Evolutionary conservation across 2,797 vertebrate species (phyloP).

Genomic region (Notolabrus celidotus): DNA sequence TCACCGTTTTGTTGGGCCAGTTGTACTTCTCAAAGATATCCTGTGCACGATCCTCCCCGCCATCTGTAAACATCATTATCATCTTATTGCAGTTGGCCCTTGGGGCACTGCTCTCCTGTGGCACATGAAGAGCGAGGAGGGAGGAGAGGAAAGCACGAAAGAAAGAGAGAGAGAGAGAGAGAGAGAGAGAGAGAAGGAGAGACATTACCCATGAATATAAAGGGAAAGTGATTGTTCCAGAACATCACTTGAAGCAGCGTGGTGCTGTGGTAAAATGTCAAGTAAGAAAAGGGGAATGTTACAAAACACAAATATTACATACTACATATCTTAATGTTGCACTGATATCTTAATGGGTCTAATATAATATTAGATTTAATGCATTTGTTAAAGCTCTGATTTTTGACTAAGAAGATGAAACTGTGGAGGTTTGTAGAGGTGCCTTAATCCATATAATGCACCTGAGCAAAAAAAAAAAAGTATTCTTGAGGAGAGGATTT

Average conservation of each 20-base stretch:
- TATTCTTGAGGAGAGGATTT: too few relatives aligned
- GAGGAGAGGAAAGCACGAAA: constrained; percentile 31
- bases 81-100: constrained; percentile 99
- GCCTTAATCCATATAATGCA: too few relatives aligned
- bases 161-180: constrained; percentile 33
- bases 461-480: too few relatives aligned
- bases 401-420: too few relatives aligned
- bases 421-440: too few relatives aligned
- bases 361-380: neutral
- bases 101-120: constrained; percentile 90
- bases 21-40: constrained; percentile 99
- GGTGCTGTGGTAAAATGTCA: neutral
- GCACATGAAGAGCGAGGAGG: constrained; percentile 37
- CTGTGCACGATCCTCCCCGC: constrained; percentile 96
- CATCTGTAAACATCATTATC: constrained; percentile 99
- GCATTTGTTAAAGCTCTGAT: neutral
- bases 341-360: too few relatives aligned
- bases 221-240: neutral
- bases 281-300: neutral
- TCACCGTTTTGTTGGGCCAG: constrained; percentile 98
- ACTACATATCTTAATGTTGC: neutral
- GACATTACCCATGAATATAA: constrained; percentile 7
- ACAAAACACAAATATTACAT: neutral
- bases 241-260: constrained; percentile 12
- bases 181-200: constrained; percentile 29